Base-by-base conservation (phyloP, 2,797 vertebrate genomes). In the Helarctos malayanus region DNA sequence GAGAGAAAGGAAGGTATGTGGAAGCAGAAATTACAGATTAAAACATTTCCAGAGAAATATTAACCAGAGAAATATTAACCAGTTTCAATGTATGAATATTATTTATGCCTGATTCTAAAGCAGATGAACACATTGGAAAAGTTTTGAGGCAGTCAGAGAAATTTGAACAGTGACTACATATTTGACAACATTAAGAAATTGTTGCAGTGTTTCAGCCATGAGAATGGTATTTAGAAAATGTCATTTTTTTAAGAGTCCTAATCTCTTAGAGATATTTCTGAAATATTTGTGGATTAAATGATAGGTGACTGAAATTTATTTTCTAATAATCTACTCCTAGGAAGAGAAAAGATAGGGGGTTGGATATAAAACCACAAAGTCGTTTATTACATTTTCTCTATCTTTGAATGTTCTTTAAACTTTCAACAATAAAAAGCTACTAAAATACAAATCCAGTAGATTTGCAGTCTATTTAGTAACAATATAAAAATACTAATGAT, bases 221-320 rank as follows among this genome's bases (percentile, higher is more conserved):
- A 79, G 13, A 75, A 89, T 68, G 13, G 1, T 68, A 71, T 78
- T 63, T 38, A n/a, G 18, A 96, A 38, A 47, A 47, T 7, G 0
- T n/a, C 82, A 63, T 92, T 93, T 94, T 95, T 95, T 41, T 49
- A 10, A 91, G 87, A 91, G 11, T 49, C 5, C 25, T 86, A 73
- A 73, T 41, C 12, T 81, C 87, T n/a, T 35, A 85, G 21, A 80
- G 0, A 52, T 69, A 49, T 56, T 65, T 89, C 23, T 95, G 16
- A 95, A 83, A 49, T 92, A 69, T 52, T 87, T 95, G n/a, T 59
- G 16, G 35, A 75, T 83, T 80, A 52, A 91, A 52, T 75, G 15
- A 85, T 52, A 86, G 12, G 0, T 68, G 29, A 79, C 32, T 85
- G 12, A 80, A 92, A 78, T 79, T 89, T 78, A 11, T 91, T 90